Evolutionary conservation across 2,113 vertebrate species (phyloP), one percentile per base, ranked within the genome.

Genomic region (Thermophis baileyi): DNA sequence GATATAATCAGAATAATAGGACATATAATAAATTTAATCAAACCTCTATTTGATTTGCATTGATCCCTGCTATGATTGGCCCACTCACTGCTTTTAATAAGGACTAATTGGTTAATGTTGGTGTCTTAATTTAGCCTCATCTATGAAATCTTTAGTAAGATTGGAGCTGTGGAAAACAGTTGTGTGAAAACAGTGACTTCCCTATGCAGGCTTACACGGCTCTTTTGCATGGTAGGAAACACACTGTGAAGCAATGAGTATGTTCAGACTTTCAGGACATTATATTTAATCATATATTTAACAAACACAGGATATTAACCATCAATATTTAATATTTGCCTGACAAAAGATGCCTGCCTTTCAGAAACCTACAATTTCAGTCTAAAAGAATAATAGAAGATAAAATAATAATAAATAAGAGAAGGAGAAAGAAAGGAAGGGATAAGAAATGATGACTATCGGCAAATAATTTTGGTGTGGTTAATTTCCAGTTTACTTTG

Each of bases 71-170:
- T 93, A 47, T 85, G 89, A 90, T 55, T 89, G 86, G 81, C 89
- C 46, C 7, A 81, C 54, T 93, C 81, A 87, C 86, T 87, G 81
- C 89, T 93, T 90, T 93, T 89, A 90, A 85, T 93, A 90, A 90
- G 86, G 54, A 86, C 92, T 93, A 93, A 93, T 93, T 93, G 54
- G 89, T 87, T 87, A 87, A 93, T 90, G 54, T 89, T 93, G 89
- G 88, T 90, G 60, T 87, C 60, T 89, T 90, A 93, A 87, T 93
- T 90, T 87, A 93, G 92, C n/a, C 92, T 89, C 55, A 44, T 90
- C 81, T 50, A 57, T 89, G 81, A 90, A 90, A 87, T 93, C 16
- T 90, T 90, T 87, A 49, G 81, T 89, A 90, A 54, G 47, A 90
- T 44, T 90, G 86, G 46, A 86, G 44, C 89, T 44, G 50, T 87